These are phyloP conservation scores for Margarornis squamiger DNA, from an alignment of 2,797 vertebrate species.

Conservation along the genomic window DNA sequence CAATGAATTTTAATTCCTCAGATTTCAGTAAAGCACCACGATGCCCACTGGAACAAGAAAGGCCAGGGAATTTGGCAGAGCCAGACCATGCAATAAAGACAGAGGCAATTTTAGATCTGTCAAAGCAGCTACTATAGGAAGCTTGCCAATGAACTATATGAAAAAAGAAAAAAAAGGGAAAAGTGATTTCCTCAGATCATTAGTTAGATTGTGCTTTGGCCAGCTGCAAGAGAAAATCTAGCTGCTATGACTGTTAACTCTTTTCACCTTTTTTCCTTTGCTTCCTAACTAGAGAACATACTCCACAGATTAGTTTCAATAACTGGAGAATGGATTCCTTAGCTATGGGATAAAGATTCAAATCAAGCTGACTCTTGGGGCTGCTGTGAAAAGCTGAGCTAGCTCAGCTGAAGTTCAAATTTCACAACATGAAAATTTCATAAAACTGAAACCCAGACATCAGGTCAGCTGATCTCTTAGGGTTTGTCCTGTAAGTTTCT, in stretches of 20 bases:
- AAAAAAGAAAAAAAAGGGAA: background rate
- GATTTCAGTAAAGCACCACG: background rate
- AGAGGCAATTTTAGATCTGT: slow-evolving; percentile 19
- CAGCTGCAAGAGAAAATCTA: slow-evolving; percentile 19
- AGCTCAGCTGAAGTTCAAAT: background rate
- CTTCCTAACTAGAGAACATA: background rate
- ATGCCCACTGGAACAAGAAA: slow-evolving; percentile 35
- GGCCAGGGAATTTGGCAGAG: slow-evolving; percentile 8
- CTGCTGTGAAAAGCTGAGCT: background rate
- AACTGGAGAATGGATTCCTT: background rate
- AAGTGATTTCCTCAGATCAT: slow-evolving; percentile 34
- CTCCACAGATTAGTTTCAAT: background rate
- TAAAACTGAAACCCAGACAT: background rate
- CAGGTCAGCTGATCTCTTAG: background rate
- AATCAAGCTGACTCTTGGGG: background rate
- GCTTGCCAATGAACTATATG: slow-evolving; percentile 37
- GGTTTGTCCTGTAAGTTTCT: background rate
- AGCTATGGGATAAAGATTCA: background rate
- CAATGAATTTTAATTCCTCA: background rate
- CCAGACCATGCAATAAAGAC: slow-evolving; percentile 8
- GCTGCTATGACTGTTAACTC: background rate
- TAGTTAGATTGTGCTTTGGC: slow-evolving; percentile 36
- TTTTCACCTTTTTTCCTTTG: background rate
- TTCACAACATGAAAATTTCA: background rate
- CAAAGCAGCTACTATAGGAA: slow-evolving; percentile 8